Conservation (phyloP, 1,140 invertebrate species). For the Teleopsis dalmanni region DNA sequence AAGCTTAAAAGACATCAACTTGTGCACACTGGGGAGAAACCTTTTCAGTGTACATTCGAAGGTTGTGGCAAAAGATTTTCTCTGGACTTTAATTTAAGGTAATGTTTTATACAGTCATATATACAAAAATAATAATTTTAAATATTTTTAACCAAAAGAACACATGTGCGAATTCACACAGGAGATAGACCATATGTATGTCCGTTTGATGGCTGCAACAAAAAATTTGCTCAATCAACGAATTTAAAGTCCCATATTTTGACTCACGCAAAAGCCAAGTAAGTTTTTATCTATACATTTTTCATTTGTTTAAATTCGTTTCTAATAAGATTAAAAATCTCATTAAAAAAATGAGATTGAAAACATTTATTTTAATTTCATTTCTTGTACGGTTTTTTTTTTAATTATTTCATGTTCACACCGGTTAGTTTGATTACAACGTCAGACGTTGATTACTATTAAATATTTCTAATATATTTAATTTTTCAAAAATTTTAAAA, state of each 20-base stretch:
- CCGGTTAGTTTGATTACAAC: no score
- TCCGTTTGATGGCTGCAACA: constrained; percentile 97
- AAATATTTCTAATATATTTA: no score
- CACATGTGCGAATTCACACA: constrained; percentile 97
- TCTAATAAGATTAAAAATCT: no score
- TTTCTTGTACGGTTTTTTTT: constrained; percentile 1
- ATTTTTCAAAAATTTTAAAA: no score
- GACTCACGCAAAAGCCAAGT: constrained; percentile 95
- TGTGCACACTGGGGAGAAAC: constrained; percentile 92
- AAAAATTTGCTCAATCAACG: constrained; percentile 97
- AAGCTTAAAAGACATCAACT: constrained; percentile 92
- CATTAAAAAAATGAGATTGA: no score
- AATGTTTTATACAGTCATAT: constrained; percentile 7
- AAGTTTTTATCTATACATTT: constrained; percentile 36
- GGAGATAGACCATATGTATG: constrained; percentile 96
- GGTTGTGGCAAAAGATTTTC: constrained; percentile 97
- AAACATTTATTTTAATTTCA: no score
- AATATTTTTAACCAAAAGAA: constrained; percentile 53
- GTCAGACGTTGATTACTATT: no score
- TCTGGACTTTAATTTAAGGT: constrained; percentile 85
- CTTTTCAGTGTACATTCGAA: constrained; percentile 97
- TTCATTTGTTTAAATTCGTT: no score
- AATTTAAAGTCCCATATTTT: constrained; percentile 97
- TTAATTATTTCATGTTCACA: constrained; percentile 1
- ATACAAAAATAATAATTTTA: no score